Conservation (phyloP, 1,140 invertebrate genomes). For the Drosophila truncata region DNA sequence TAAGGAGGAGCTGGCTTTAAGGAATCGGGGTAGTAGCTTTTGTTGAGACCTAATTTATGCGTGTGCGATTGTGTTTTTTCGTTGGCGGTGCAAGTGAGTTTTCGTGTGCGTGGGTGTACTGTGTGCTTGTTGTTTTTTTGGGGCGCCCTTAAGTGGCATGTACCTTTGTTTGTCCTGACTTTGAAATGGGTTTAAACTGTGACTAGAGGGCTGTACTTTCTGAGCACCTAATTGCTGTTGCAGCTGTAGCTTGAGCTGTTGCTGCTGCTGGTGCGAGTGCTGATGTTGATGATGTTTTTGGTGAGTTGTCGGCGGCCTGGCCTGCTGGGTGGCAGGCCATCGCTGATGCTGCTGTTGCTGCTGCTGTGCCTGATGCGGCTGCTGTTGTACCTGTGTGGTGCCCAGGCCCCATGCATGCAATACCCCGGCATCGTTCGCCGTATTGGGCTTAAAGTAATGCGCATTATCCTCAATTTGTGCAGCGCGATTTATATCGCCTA, state of each 20-base stretch:
- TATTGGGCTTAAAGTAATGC: slow-evolving; percentile 86
- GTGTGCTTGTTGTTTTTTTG: slow-evolving; percentile 14
- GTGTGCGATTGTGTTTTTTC: slow-evolving; percentile 15
- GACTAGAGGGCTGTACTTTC: slow-evolving; percentile 81
- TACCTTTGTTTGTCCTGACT: slow-evolving; percentile 82
- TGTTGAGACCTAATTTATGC: slow-evolving; percentile 4
- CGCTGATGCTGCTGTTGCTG: slow-evolving; percentile 45
- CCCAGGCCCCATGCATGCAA: slow-evolving; percentile 87
- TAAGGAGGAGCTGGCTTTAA: neutral
- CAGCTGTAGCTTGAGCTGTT: slow-evolving; percentile 67
- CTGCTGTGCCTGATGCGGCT: slow-evolving; percentile 38
- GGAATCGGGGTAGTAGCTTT: slow-evolving; percentile 24
- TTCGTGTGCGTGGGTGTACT: slow-evolving; percentile 20
- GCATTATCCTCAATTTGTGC: slow-evolving; percentile 86
- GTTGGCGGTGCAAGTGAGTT: slow-evolving; percentile 17
- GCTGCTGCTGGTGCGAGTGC: slow-evolving; percentile 12
- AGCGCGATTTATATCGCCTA: slow-evolving; percentile 87
- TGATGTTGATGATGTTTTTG: slow-evolving; percentile 49
- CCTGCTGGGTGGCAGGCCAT: slow-evolving; percentile 39
- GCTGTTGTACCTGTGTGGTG: slow-evolving; percentile 52
- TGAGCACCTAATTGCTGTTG: slow-evolving; percentile 72
- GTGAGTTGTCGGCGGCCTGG: slow-evolving; percentile 30
- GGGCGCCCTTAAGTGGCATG: slow-evolving; percentile 35
- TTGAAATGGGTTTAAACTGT: slow-evolving; percentile 79
- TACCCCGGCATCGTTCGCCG: slow-evolving; percentile 86